Evolutionary conservation across 2,888 invertebrate species (phyloP).

Genomic region (Orchestes rusci): DNA sequence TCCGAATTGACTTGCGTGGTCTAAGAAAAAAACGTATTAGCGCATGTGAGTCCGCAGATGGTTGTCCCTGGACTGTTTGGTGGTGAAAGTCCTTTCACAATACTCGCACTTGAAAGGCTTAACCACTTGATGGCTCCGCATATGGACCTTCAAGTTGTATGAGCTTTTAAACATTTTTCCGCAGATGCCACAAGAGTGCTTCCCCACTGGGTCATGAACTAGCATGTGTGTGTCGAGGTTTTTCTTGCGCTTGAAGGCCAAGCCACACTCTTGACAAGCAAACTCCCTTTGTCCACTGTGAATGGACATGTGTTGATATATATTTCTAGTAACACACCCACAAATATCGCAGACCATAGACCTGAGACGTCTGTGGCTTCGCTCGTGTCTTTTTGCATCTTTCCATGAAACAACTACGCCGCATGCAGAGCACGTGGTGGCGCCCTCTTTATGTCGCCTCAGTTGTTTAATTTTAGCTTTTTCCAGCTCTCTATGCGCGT

Average conservation of each 20-base stretch:
- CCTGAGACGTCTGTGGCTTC: constrained; percentile 14
- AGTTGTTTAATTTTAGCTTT: constrained; percentile 9
- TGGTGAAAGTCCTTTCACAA: constrained; percentile 38
- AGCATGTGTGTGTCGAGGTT: constrained; percentile 27
- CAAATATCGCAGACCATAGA: constrained; percentile 17
- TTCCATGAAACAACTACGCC: constrained; percentile 32
- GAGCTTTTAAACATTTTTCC: constrained; percentile 42
- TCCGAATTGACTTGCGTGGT: constrained; percentile 26
- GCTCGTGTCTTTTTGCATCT: constrained; percentile 17
- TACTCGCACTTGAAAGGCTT: constrained; percentile 35
- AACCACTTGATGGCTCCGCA: constrained; percentile 28
- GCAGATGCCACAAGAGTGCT: constrained; percentile 45
- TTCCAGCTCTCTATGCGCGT: constrained; percentile 14
- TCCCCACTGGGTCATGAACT: constrained; percentile 43
- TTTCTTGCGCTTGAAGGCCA: constrained; percentile 28
- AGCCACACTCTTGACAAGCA: constrained; percentile 26
- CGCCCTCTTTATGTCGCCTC: constrained; percentile 19
- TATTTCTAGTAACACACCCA: constrained; percentile 17
- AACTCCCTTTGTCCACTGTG: constrained; percentile 17
- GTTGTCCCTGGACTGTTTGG: constrained; percentile 36
- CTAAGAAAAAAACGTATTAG: not conserved
- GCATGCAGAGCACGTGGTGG: constrained; percentile 39
- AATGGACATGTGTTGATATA: constrained; percentile 19
- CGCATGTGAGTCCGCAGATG: constrained; percentile 49
- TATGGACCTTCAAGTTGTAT: constrained; percentile 28